These are phyloP conservation scores for Nephotettix cincticeps DNA, from an alignment of 1,140 invertebrate genomes.

Conservation along the genomic window DNA sequence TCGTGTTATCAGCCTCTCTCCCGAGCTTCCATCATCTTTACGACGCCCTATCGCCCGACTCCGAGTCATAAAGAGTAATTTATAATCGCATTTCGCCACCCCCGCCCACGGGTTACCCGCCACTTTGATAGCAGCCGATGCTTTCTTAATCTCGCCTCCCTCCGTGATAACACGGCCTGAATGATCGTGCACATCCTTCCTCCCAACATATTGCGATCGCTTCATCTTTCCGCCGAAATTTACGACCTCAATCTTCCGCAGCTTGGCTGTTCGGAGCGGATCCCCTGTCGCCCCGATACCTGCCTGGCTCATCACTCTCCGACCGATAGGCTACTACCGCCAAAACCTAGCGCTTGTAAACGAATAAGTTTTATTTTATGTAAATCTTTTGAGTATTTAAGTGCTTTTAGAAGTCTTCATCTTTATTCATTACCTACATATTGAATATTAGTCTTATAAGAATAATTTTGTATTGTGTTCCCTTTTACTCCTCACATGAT, in stretches of 20 bases:
- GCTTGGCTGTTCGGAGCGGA: neutral
- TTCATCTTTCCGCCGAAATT: slow-evolving; percentile 3
- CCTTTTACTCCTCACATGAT: too few species aligned
- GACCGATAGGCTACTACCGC: too few species aligned
- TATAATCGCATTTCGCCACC: slow-evolving; percentile 31
- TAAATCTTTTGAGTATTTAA: too few species aligned
- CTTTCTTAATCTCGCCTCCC: slow-evolving; percentile 20
- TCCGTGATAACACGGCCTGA: slow-evolving; percentile 12
- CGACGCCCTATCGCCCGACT: slow-evolving; percentile 26
- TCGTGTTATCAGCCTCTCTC: slow-evolving; percentile 20
- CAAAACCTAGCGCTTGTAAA: too few species aligned
- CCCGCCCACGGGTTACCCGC: neutral
- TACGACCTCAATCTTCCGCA: slow-evolving; percentile 5
- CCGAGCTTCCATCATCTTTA: slow-evolving; percentile 28
- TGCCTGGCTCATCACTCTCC: too few species aligned
- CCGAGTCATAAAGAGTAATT: slow-evolving; percentile 31
- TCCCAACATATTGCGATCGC: slow-evolving; percentile 9
- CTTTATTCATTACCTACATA: too few species aligned
- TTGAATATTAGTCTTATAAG: too few species aligned
- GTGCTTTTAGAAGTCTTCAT: too few species aligned
- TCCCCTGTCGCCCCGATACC: too few species aligned
- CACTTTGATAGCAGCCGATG: slow-evolving; percentile 17
- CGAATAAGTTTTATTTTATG: too few species aligned
- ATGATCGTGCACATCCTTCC: slow-evolving; percentile 5
- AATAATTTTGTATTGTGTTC: too few species aligned